phyloP scores from a whole-genome alignment of 2,888 invertebrate species.

The Deladenus siricidicola region DNA sequence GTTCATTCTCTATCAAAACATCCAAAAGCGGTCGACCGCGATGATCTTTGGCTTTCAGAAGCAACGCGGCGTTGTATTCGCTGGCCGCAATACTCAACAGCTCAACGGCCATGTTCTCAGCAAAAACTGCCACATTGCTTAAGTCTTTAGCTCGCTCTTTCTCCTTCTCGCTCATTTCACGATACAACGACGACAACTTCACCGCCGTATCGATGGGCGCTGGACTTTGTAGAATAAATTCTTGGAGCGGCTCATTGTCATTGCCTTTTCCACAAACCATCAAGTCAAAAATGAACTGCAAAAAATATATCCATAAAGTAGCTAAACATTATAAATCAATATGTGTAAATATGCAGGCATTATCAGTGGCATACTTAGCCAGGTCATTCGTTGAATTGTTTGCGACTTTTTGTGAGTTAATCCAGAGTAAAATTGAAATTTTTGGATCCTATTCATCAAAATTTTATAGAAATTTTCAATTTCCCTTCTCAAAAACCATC shows the following conservation, averaged over 20 bases:
- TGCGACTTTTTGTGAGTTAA: too few relatives aligned
- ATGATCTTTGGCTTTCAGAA: slow-evolving; percentile 87
- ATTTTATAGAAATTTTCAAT: too few relatives aligned
- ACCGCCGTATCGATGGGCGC: slow-evolving; percentile 97
- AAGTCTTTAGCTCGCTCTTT: slow-evolving; percentile 92
- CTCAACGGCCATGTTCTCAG: slow-evolving; percentile 95
- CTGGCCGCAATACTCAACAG: slow-evolving; percentile 62
- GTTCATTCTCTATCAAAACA: slow-evolving; percentile 86
- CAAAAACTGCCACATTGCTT: slow-evolving; percentile 72
- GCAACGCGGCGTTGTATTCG: slow-evolving; percentile 75
- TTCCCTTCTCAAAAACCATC: too few relatives aligned
- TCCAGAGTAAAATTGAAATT: too few relatives aligned
- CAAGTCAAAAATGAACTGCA: slow-evolving; percentile 76
- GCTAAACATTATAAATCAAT: too few relatives aligned
- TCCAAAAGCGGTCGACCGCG: slow-evolving; percentile 70
- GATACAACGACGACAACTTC: slow-evolving; percentile 72
- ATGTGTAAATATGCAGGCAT: too few relatives aligned
- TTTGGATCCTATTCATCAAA: too few relatives aligned
- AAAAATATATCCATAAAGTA: not conserved
- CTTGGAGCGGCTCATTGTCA: slow-evolving; percentile 89
- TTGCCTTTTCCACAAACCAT: slow-evolving; percentile 71
- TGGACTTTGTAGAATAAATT: slow-evolving; percentile 95
- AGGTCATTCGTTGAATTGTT: too few relatives aligned
- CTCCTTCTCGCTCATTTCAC: slow-evolving; percentile 62
- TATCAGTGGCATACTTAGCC: too few relatives aligned